These are phyloP conservation scores for Ceryle rudis DNA, from an alignment of 2,797 vertebrate genomes.

Conservation along the genomic window DNA sequence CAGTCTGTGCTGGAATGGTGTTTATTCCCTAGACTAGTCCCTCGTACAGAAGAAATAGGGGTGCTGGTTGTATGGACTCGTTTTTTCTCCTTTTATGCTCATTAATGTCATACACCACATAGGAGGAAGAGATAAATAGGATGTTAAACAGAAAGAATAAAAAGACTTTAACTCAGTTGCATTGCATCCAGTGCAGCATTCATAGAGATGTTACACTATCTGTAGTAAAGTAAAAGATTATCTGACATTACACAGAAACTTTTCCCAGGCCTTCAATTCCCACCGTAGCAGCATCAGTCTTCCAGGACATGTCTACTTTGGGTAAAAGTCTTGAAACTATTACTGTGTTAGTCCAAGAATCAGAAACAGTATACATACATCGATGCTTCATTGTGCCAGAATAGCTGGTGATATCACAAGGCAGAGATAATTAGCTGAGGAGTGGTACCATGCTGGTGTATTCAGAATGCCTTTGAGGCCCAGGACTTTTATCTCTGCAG, in stretches of 20 bases:
- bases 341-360: not conserved
- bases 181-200: not conserved
- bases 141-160: not conserved
- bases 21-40: not conserved
- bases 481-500: not conserved
- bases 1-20: not conserved
- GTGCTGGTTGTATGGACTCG: not conserved
- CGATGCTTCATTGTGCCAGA: not conserved
- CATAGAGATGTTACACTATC: no score
- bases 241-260: accelerated
- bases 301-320: not conserved
- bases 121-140: not conserved
- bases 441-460: not conserved
- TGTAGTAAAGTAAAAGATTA: not conserved
- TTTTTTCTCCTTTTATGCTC: not conserved
- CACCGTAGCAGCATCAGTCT: not conserved
- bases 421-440: not conserved
- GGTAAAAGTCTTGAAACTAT: not conserved
- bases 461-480: not conserved
- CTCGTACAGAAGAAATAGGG: not conserved
- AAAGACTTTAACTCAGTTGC: not conserved
- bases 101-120: not conserved
- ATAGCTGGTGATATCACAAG: not conserved
- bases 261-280: not conserved
- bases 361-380: not conserved